phyloP scores from a whole-genome alignment of 2,797 vertebrate species.

The Coregonus sp. region DNA sequence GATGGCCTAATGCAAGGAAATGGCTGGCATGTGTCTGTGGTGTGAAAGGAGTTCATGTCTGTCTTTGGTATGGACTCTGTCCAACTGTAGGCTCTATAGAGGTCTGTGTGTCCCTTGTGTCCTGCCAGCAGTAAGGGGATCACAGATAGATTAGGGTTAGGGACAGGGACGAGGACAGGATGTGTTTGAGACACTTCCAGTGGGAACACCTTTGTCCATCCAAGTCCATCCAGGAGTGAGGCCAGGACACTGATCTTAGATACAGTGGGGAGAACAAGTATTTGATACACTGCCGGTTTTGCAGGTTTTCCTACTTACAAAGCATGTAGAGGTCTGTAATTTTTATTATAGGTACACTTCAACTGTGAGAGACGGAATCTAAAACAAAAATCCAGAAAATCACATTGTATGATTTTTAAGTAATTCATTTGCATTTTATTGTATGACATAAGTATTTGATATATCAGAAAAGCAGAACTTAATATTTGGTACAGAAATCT shows the following conservation, averaged over 20 bases:
- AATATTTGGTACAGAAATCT: too few relatives aligned
- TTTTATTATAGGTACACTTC: too few relatives aligned
- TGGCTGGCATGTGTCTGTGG: background rate
- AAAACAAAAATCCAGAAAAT: too few relatives aligned
- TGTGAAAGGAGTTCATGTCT: background rate
- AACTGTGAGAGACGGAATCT: too few relatives aligned
- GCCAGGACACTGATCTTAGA: background rate
- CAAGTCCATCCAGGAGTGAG: background rate
- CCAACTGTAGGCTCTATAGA: slow-evolving; percentile 14
- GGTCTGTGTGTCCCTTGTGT: slow-evolving; percentile 20
- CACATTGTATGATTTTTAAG: too few relatives aligned
- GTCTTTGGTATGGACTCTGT: background rate
- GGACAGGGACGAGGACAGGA: slow-evolving; percentile 35
- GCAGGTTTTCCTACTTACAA: too few relatives aligned
- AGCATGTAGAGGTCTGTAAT: too few relatives aligned
- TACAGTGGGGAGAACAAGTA: too few relatives aligned
- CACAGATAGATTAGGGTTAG: slow-evolving; percentile 44
- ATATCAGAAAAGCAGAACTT: too few relatives aligned
- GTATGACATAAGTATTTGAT: too few relatives aligned
- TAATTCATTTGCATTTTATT: too few relatives aligned
- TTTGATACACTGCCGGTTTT: too few relatives aligned
- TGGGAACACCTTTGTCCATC: background rate
- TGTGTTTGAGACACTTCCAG: slow-evolving; percentile 46
- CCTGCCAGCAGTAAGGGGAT: slow-evolving; percentile 41
- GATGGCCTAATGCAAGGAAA: background rate